Evolutionary conservation across 2,113 vertebrate species (phyloP).

Genomic region (Bettongia penicillata): DNA sequence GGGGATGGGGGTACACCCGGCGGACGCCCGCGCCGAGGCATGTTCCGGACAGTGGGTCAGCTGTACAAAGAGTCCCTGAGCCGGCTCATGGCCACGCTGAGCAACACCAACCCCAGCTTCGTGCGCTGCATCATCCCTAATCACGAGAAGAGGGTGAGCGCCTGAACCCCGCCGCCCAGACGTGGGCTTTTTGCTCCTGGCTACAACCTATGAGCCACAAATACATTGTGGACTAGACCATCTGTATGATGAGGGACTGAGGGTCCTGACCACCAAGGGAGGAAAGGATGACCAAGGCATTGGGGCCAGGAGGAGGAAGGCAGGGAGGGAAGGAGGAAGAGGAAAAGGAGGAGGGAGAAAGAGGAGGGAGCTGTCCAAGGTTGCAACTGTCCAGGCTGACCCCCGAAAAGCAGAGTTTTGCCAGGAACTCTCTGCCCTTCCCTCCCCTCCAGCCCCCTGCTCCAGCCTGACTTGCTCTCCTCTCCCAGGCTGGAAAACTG

Average conservation of each 20-base stretch:
- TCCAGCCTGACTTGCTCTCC: accelerated
- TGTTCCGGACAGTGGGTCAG: slow-evolving; percentile 94
- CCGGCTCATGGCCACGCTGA: slow-evolving; percentile 94
- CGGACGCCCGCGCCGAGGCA: slow-evolving; percentile 84
- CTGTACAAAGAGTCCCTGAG: slow-evolving; percentile 94
- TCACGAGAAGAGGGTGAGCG: slow-evolving; percentile 91
- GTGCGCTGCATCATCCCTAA: slow-evolving; percentile 95
- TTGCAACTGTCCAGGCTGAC: neutral
- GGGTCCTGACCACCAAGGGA: neutral
- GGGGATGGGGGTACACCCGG: slow-evolving; percentile 80
- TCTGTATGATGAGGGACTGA: too few species aligned
- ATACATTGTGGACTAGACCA: neutral
- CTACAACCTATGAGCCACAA: neutral
- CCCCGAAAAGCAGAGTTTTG: too few species aligned
- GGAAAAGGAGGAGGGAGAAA: too few species aligned
- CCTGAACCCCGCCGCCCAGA: accelerated
- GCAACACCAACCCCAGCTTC: slow-evolving; percentile 95
- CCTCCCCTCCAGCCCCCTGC: neutral
- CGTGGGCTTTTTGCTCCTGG: too few species aligned
- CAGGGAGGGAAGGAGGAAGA: too few species aligned
- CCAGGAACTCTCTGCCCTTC: neutral
- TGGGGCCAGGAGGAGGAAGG: too few species aligned
- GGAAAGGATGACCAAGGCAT: neutral
- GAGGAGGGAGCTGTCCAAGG: neutral
- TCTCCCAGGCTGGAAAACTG: slow-evolving; percentile 89